These are phyloP conservation scores for Agrypnus murinus DNA, from an alignment of 2,888 invertebrate genomes.

Conservation along the genomic window DNA sequence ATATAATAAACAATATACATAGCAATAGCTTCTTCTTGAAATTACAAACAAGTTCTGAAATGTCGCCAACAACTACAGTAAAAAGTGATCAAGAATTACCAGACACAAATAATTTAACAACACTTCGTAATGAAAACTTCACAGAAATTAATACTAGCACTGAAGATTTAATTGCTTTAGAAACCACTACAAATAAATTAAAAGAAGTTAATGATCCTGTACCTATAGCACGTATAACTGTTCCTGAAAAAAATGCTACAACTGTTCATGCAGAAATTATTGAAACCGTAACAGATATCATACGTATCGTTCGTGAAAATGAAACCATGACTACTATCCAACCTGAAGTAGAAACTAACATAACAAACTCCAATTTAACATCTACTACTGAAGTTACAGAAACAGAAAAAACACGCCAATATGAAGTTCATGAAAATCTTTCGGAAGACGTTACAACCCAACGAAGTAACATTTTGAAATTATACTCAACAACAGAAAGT, in stretches of 20 bases:
- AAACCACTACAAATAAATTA: slow-evolving; percentile 65
- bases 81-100: background rate
- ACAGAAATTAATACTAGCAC: slow-evolving; percentile 42
- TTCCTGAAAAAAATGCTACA: slow-evolving; percentile 39
- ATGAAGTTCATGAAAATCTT: slow-evolving; percentile 63
- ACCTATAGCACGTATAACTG: slow-evolving; percentile 35
- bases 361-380: background rate
- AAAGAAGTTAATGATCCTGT: slow-evolving; percentile 29
- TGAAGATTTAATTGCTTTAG: slow-evolving; percentile 68
- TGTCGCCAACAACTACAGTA: slow-evolving; percentile 4
- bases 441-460: slow-evolving; percentile 59
- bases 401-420: slow-evolving; percentile 56
- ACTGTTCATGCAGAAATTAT: slow-evolving; percentile 60
- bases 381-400: background rate
- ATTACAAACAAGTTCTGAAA: slow-evolving; percentile 41
- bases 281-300: slow-evolving; percentile 53
- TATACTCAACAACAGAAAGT: slow-evolving; percentile 58
- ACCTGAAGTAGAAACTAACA: background rate
- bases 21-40: slow-evolving; percentile 62
- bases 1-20: slow-evolving; percentile 66
- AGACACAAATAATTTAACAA: background rate
- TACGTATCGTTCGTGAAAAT: background rate
- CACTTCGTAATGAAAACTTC: slow-evolving; percentile 7
- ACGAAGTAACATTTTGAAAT: slow-evolving; percentile 63
- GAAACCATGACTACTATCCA: background rate